Evolutionary conservation across 2,797 vertebrate genomes (phyloP).

Genomic region (Catostomus latipinnis): DNA sequence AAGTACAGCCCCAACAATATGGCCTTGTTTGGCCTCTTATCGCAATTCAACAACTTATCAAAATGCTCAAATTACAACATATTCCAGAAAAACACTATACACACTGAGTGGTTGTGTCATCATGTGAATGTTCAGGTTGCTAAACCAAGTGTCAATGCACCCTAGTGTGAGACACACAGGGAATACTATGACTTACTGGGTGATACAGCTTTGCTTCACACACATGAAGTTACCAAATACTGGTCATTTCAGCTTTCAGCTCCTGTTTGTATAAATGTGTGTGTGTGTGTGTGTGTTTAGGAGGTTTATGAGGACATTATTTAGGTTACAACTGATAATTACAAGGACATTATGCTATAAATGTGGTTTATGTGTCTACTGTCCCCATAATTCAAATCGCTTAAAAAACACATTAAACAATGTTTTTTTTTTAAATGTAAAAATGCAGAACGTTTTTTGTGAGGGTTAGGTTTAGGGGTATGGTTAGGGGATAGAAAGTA

Average conservation of each 20-base stretch:
- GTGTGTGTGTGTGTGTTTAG: not conserved
- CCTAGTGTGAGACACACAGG: not conserved
- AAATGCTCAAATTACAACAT: not conserved
- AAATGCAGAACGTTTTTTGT: no score
- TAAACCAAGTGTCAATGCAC: constrained; percentile 23
- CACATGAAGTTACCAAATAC: not conserved
- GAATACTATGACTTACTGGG: not conserved
- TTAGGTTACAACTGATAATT: no score
- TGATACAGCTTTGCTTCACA: not conserved
- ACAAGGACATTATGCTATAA: no score
- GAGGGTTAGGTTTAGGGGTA: no score
- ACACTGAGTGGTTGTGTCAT: not conserved
- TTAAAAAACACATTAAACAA: no score
- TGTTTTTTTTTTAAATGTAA: no score
- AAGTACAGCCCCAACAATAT: no score
- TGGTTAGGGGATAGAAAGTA: no score
- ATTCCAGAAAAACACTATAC: not conserved
- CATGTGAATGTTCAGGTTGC: not conserved
- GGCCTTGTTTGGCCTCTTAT: not conserved
- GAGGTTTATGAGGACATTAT: constrained; percentile 11
- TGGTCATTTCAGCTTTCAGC: constrained; percentile 27
- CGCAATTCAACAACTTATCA: not conserved
- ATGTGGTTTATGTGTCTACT: no score
- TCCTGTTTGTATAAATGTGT: not conserved
- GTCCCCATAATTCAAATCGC: no score